Conservation (phyloP, 2,797 vertebrate species). For the Threskiornis aethiopicus region DNA sequence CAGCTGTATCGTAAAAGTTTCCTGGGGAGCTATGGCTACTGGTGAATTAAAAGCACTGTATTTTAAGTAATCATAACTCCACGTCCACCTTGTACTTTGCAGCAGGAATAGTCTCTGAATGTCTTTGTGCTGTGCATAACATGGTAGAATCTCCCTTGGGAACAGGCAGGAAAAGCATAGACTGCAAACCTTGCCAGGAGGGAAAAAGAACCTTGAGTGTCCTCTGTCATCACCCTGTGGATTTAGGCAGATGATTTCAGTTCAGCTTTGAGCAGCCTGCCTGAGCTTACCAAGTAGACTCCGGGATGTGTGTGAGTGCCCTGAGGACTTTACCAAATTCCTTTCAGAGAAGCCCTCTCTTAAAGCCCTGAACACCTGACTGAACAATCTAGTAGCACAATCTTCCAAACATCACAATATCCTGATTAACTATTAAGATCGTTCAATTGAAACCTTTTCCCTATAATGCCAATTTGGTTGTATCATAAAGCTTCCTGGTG, state of each 20-base stretch:
- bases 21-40: background rate
- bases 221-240: background rate
- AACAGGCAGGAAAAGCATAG: background rate
- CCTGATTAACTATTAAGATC: background rate
- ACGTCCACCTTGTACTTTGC: background rate
- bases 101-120: background rate
- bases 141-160: background rate
- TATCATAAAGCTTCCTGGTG: background rate
- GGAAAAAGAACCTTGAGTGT: background rate
- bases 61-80: background rate
- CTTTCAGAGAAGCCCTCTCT: background rate
- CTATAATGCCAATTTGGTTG: background rate
- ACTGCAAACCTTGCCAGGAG: background rate
- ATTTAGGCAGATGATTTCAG: background rate
- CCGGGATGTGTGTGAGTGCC: background rate
- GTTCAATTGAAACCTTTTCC: background rate
- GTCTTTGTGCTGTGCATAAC: background rate
- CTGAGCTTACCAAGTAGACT: background rate
- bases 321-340: background rate
- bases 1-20: background rate
- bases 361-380: background rate
- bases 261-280: background rate
- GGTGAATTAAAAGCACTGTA: background rate
- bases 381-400: background rate
- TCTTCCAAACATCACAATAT: background rate